Base-by-base conservation (phyloP, 2,113 vertebrate genomes). In the Petromus typicus region DNA sequence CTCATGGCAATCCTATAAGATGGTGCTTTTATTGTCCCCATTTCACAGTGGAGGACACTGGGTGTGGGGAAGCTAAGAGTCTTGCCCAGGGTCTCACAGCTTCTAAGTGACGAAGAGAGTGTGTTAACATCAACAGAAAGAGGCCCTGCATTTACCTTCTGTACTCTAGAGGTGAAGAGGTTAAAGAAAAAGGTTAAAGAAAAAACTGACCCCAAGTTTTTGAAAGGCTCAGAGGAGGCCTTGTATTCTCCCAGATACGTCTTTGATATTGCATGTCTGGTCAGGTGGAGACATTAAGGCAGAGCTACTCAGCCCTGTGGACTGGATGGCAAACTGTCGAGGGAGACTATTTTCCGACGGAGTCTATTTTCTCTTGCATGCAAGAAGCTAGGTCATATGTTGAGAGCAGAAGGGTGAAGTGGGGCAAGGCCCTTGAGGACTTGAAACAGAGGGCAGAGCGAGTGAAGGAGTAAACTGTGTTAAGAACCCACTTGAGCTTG, bases 401-500 rank as follows among this genome's bases (percentile, higher is more conserved):
- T 76, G 51, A 85, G 54, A 89, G 10, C 16, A 11, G 73, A 94
- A 75, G 43, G 27, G 59, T 87, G 57, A 89, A 96, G 87, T 51
- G 11, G 34, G 12, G 51, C 37, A 89, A 37, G 22, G 45, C 3
- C 2, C 51, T 66, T 67, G 64, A 83, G 67, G 27, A 63, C 69
- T 63, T 88, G 34, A 80, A 96, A 87, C 17, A 64, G 45, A 43
- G 13, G 45, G 57, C 32, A 88, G 8, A 76, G 66, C 0, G 0
- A 82, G 13, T 12, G 25, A 89, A 90, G 64, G 18, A 69, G 27
- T 66, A 85, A 84, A 56, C 13, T 82, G 20, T 67, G 76, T 66
- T 76, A 64, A 95, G 73, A 56, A 87, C 27, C n/a, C 78, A 92
- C 78, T 88, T 88, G 89, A 88, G 22, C 10, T 59, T 25, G 12